A percentile compares a stretch with the other conserved stretches of the same genome.
These are phyloP conservation scores for Falco naumanni DNA, from an alignment of 2,797 vertebrate genomes.

Conservation along the genomic window DNA sequence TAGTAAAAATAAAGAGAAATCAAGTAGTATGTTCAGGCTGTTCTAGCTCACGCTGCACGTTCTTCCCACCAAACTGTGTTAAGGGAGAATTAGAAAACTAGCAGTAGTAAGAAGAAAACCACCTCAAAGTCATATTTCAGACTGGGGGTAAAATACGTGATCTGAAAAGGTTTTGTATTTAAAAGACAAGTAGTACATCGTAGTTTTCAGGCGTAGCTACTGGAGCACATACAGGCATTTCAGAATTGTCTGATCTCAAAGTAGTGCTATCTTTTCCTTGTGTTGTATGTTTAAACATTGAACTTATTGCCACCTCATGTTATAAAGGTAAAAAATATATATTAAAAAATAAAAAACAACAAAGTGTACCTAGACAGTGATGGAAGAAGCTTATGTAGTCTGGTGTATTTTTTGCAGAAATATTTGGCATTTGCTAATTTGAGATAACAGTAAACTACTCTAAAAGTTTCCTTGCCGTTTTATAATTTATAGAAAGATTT, in stretches of 20 bases:
- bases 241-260: not conserved
- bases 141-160: not conserved
- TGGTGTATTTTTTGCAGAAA: not conserved
- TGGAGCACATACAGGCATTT: not conserved
- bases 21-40: not conserved
- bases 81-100: not conserved
- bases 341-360: not conserved
- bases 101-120: not conserved
- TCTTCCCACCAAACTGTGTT: not conserved
- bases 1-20: not conserved
- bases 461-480: not conserved
- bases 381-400: not conserved
- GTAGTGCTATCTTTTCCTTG: not conserved
- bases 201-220: accelerated
- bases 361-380: not conserved
- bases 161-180: not conserved
- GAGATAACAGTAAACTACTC: not conserved
- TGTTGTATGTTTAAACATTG: not conserved
- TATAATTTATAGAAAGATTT: not conserved
- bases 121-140: not conserved
- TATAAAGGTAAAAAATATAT: not conserved
- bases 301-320: not conserved
- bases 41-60: not conserved
- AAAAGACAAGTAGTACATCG: not conserved
- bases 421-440: not conserved